These are phyloP conservation scores for Drosophila oshimai DNA, from an alignment of 1,140 invertebrate genomes.

Conservation along the genomic window DNA sequence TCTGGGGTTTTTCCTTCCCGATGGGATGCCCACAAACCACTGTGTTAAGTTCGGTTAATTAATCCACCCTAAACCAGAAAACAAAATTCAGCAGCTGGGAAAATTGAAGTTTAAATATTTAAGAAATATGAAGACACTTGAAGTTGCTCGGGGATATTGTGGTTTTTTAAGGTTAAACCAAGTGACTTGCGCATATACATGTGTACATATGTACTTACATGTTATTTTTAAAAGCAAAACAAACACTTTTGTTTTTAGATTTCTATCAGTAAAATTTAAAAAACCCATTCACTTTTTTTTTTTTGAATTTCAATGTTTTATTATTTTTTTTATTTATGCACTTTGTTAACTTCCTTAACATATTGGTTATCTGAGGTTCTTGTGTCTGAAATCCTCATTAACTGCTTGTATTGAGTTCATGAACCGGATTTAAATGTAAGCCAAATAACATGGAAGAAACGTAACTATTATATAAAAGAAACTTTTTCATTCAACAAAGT, in stretches of 20 bases:
- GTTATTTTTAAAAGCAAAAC: too few species aligned
- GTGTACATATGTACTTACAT: too few species aligned
- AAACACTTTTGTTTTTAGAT: too few species aligned
- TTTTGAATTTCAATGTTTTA: too few species aligned
- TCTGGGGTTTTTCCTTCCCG: slow-evolving; percentile 21
- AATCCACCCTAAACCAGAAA: slow-evolving; percentile 48
- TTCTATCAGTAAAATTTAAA: too few species aligned
- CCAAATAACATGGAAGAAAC: background rate
- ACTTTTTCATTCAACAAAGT: slow-evolving; percentile 50
- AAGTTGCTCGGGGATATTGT: slow-evolving; percentile 27
- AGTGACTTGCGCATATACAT: too few species aligned
- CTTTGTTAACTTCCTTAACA: too few species aligned
- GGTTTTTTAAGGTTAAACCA: background rate
- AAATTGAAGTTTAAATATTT: slow-evolving; percentile 54
- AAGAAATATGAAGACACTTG: slow-evolving; percentile 21
- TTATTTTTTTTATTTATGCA: too few species aligned
- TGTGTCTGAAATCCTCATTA: background rate
- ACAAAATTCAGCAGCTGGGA: slow-evolving; percentile 15
- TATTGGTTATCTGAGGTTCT: background rate
- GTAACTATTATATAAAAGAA: background rate
- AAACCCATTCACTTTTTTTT: too few species aligned
- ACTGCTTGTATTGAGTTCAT: slow-evolving; percentile 49
- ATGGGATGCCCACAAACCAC: slow-evolving; percentile 37
- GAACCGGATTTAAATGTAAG: slow-evolving; percentile 14
- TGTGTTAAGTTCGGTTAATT: slow-evolving; percentile 70